phyloP scores from a whole-genome alignment of 2,113 vertebrate species.

The human region GRCh38 chr4:28580001-28580500 shows the following conservation, averaged over 20 bases:
- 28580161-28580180: neutral
- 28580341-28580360: neutral
- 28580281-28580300: neutral
- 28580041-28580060: neutral
- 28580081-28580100: neutral
- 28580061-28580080: neutral
- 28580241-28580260: neutral
- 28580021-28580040: neutral
- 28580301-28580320: neutral
- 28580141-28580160: neutral
- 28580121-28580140: neutral
- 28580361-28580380: neutral
- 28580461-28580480: too few species aligned
- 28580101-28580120: neutral
- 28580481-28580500: rapidly evolving
- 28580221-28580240: neutral
- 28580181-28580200: neutral
- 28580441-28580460: neutral
- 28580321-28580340: rapidly evolving
- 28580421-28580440: neutral
- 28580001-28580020: neutral
- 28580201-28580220: neutral
- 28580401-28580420: neutral
- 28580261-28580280: neutral
- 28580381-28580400: rapidly evolving